phyloP scores from a whole-genome alignment of 2,888 invertebrate species.

The Syritta pipiens region DNA sequence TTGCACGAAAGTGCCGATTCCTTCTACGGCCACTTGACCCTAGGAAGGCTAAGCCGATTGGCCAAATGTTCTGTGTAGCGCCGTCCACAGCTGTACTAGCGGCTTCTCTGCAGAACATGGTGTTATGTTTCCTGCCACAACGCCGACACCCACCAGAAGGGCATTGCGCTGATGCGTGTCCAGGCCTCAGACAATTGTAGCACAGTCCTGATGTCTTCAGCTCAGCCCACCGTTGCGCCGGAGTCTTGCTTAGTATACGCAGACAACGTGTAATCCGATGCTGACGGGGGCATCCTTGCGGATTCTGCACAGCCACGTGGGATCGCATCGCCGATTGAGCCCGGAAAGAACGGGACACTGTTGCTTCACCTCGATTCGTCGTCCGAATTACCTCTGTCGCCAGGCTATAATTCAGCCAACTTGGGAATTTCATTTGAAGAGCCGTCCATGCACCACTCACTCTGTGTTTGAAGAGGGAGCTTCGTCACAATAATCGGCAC shows the following conservation, averaged over 20 bases:
- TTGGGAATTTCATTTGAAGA: background rate
- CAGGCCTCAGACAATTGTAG: conserved; percentile 7
- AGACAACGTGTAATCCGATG: background rate
- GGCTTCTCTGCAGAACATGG: conserved; percentile 2
- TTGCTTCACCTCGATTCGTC: too few species aligned
- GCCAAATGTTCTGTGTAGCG: background rate
- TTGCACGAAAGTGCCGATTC: conserved; percentile 3
- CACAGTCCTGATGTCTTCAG: background rate
- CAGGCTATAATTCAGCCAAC: background rate
- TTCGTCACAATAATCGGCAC: background rate
- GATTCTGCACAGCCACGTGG: background rate
- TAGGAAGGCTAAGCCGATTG: background rate
- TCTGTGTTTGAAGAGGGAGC: conserved; percentile 3
- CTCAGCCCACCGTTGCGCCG: background rate
- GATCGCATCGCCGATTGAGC: conserved; percentile 14
- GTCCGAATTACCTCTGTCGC: too few species aligned
- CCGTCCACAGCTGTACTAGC: background rate
- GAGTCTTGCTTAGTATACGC: background rate
- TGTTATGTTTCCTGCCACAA: conserved; percentile 19
- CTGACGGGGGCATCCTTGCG: background rate
- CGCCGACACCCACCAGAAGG: background rate
- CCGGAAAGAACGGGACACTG: too few species aligned
- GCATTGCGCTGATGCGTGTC: conserved; percentile 13
- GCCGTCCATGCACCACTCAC: background rate
- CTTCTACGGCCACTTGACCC: conserved; percentile 12